Evolutionary conservation across 1,140 invertebrate genomes (phyloP).

Genomic region (Maniola jurtina): DNA sequence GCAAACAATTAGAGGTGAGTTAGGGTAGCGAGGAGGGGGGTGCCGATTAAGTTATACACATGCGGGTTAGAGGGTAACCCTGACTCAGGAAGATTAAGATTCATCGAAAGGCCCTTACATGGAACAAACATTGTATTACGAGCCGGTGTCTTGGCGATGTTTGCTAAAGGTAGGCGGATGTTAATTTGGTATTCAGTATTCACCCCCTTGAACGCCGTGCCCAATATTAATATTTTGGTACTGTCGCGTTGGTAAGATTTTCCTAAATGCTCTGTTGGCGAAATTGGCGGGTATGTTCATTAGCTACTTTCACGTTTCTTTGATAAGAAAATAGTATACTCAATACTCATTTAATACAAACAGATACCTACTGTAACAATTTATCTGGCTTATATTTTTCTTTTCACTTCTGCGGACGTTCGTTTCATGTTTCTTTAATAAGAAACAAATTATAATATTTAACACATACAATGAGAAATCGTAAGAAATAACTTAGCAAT

Average conservation of each 20-base stretch:
- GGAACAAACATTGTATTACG: constrained; percentile 75
- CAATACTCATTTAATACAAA: too few relatives aligned
- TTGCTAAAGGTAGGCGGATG: constrained; percentile 71
- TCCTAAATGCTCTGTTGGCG: constrained; percentile 8
- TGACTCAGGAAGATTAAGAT: constrained; percentile 77
- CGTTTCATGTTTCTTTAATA: too few relatives aligned
- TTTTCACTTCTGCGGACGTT: too few relatives aligned
- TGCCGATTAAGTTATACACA: constrained; percentile 76
- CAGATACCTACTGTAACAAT: too few relatives aligned
- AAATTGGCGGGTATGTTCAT: not conserved
- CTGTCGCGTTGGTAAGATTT: constrained; percentile 45
- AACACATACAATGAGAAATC: too few relatives aligned
- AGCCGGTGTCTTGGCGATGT: constrained; percentile 70
- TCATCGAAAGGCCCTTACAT: constrained; percentile 75
- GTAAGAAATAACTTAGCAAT: too few relatives aligned
- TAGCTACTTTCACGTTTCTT: not conserved
- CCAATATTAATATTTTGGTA: constrained; percentile 71
- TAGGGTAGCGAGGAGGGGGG: constrained; percentile 55
- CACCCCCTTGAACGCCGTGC: constrained; percentile 55
- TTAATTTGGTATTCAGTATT: constrained; percentile 77
- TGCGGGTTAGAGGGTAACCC: constrained; percentile 73
- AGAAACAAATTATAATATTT: too few relatives aligned
- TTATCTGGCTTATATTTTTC: too few relatives aligned
- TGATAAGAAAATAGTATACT: too few relatives aligned
- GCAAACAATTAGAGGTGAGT: constrained; percentile 76